Evolutionary conservation across 2,888 invertebrate species (phyloP).

Genomic region (Microplitis manilae): DNA sequence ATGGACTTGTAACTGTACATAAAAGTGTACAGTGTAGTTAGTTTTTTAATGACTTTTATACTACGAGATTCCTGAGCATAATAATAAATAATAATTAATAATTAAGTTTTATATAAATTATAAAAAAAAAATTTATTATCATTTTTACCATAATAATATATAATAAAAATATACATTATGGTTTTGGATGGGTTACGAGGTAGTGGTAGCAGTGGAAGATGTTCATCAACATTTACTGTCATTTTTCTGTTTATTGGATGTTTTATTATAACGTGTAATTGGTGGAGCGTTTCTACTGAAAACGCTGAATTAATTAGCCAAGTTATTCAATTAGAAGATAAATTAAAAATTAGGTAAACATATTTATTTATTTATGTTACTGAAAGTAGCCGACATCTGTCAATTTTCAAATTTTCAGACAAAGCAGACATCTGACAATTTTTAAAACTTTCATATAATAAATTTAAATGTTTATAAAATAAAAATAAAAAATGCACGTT

Average conservation of each 20-base stretch:
- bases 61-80: no score
- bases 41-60: no score
- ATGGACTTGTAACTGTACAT: no score
- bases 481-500: no score
- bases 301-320: slow-evolving; percentile 67
- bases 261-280: slow-evolving; percentile 67
- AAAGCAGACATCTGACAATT: background rate
- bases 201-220: slow-evolving; percentile 63
- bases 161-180: slow-evolving; percentile 51
- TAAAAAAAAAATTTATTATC: background rate
- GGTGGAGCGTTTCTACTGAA: slow-evolving; percentile 68
- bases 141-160: background rate
- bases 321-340: slow-evolving; percentile 67
- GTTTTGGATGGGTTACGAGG: slow-evolving; percentile 69
- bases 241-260: slow-evolving; percentile 65
- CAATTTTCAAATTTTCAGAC: background rate
- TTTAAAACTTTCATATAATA: no score
- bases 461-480: no score
- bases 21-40: no score
- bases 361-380: background rate
- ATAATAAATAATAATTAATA: background rate
- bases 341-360: slow-evolving; percentile 66
- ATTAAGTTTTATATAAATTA: background rate
- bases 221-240: slow-evolving; percentile 62
- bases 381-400: background rate